Evolutionary conservation across 2,888 invertebrate genomes (phyloP).

Genomic region (Eupithecia pulchellata): DNA sequence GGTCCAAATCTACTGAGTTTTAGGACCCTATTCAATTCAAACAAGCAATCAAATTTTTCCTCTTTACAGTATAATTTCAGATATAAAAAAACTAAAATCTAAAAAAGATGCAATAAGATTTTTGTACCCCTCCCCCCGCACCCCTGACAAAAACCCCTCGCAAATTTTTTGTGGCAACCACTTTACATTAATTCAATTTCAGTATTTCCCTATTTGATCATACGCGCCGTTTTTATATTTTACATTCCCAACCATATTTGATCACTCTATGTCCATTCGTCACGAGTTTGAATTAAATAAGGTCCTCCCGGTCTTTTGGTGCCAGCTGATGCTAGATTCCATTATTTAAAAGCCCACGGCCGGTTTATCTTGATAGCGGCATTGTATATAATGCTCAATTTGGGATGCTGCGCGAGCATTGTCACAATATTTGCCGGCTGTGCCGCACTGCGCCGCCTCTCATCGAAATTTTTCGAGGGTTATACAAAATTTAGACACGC

Average conservation of each 20-base stretch:
- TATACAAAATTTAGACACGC: constrained; percentile 51
- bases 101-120: no score
- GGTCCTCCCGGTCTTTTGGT: not conserved
- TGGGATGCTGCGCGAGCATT: constrained; percentile 42
- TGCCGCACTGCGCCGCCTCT: constrained; percentile 60
- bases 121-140: no score
- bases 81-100: no score
- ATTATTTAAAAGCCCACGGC: constrained; percentile 1
- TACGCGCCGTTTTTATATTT: not conserved
- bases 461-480: constrained; percentile 60
- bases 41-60: no score
- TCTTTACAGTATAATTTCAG: no score
- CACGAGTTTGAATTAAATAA: not conserved
- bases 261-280: not conserved
- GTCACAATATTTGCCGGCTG: constrained; percentile 58
- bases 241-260: not conserved
- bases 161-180: no score
- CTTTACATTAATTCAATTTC: not conserved
- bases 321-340: not conserved
- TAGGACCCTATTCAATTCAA: no score
- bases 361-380: constrained; percentile 21
- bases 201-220: not conserved
- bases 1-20: no score
- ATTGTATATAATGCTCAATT: constrained; percentile 45
- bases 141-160: no score